Evolutionary conservation across 2,797 vertebrate species (phyloP).

Genomic region (Fundulus diaphanus): DNA sequence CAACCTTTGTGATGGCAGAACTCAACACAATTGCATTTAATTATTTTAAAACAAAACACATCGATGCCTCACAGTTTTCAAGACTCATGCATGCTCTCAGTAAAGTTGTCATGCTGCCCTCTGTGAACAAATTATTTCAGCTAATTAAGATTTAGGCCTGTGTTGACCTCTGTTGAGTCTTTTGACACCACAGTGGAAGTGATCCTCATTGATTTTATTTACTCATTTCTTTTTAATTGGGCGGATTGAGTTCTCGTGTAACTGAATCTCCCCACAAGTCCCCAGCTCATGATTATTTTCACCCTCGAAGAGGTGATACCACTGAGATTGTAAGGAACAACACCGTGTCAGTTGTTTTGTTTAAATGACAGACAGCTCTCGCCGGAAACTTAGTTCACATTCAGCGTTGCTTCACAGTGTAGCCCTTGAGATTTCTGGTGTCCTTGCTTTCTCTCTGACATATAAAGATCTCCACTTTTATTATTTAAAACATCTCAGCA

Average conservation of each 20-base stretch:
- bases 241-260: conserved; percentile 73
- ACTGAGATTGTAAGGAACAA: conserved; percentile 56
- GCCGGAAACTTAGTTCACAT: conserved; percentile 12
- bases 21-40: background rate
- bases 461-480: background rate
- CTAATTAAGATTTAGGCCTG: conserved; percentile 76
- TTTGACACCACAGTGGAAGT: conserved; percentile 79
- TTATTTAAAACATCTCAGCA: background rate
- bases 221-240: conserved; percentile 83
- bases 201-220: conserved; percentile 82
- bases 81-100: background rate
- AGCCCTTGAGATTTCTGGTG: background rate
- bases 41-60: background rate
- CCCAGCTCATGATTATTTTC: conserved; percentile 56
- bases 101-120: background rate
- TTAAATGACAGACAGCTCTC: conserved; percentile 39
- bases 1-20: background rate
- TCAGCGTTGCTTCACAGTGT: background rate
- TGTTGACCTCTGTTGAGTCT: conserved; percentile 75
- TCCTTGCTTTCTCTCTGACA: background rate
- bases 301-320: conserved; percentile 54
- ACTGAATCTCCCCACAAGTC: conserved; percentile 68
- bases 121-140: conserved; percentile 51
- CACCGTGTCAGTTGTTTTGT: conserved; percentile 35
- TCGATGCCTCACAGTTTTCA: background rate